These are phyloP conservation scores for Struthio camelus DNA, from an alignment of 2,113 vertebrate species.

Conservation along the genomic window DNA sequence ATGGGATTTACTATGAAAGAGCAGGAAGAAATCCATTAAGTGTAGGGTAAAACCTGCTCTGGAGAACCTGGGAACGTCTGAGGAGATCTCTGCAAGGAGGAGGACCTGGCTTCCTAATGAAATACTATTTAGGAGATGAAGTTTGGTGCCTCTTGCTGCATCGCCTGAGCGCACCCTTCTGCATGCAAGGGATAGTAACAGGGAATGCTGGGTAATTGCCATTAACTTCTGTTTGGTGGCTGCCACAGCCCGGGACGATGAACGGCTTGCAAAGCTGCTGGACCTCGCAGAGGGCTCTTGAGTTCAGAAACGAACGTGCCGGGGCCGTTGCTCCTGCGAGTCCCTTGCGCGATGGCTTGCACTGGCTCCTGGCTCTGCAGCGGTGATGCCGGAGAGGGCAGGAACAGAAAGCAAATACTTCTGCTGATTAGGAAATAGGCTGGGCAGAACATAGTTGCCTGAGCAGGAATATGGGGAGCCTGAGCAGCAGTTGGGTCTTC, in stretches of 20 bases:
- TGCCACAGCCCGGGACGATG: background rate
- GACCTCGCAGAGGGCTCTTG: background rate
- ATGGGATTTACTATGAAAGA: background rate
- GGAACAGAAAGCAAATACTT: background rate
- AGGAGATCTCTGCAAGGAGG: background rate
- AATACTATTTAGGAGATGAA: background rate
- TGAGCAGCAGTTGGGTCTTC: background rate
- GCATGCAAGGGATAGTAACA: accelerated
- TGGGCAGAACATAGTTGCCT: background rate
- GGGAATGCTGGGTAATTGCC: background rate
- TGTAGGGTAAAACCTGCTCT: background rate
- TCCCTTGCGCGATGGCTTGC: background rate
- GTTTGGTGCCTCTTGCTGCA: accelerated
- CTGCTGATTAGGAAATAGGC: background rate
- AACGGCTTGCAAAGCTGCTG: background rate
- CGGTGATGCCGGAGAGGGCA: background rate
- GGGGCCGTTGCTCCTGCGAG: background rate
- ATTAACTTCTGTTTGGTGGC: background rate
- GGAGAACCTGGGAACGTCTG: background rate
- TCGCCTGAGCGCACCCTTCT: background rate
- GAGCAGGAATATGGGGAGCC: background rate
- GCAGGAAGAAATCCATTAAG: background rate
- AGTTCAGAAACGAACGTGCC: background rate
- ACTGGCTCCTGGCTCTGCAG: background rate
- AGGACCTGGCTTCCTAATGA: background rate